Evolutionary conservation across 2,113 vertebrate species (phyloP).

Genomic region (Gopherus flavomarginatus): DNA sequence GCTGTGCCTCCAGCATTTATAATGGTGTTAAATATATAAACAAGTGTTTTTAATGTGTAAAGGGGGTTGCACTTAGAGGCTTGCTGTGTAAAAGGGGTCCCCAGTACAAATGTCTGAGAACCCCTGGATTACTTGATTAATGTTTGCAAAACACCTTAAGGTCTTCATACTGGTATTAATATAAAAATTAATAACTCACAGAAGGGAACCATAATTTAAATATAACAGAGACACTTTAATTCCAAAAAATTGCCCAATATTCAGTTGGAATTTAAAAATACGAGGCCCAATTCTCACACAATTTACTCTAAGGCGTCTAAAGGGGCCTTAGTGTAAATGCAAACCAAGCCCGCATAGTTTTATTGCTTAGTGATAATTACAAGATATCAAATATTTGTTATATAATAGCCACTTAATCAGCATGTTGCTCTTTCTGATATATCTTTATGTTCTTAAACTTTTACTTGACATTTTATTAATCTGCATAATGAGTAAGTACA

Average conservation of each 20-base stretch:
- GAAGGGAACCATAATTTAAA: neutral
- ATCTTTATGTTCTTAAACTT: neutral
- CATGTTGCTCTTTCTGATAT: slow-evolving; percentile 9
- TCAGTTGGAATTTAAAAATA: neutral
- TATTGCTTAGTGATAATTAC: slow-evolving; percentile 40
- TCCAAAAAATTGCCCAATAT: neutral
- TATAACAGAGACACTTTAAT: neutral
- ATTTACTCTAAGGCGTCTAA: neutral
- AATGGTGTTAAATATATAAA: too few species aligned
- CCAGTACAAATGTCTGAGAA: too few species aligned
- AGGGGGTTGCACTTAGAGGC: too few species aligned
- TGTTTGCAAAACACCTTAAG: slow-evolving; percentile 8
- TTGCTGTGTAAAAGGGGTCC: too few species aligned
- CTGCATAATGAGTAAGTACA: slow-evolving; percentile 26
- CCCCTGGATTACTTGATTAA: neutral
- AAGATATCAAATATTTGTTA: slow-evolving; percentile 33
- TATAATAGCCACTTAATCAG: slow-evolving; percentile 47
- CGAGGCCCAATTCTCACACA: neutral
- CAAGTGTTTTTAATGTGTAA: too few species aligned
- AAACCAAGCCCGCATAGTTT: slow-evolving; percentile 37
- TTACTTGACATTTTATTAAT: slow-evolving; percentile 36
- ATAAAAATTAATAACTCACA: neutral
- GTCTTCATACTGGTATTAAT: neutral
- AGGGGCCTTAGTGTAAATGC: neutral
- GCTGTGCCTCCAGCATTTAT: too few species aligned